Percentiles rank a stretch among this genome's conserved stretches.
Evolutionary conservation across 2,888 invertebrate species (phyloP).

Genomic region (Tillus elongatus): DNA sequence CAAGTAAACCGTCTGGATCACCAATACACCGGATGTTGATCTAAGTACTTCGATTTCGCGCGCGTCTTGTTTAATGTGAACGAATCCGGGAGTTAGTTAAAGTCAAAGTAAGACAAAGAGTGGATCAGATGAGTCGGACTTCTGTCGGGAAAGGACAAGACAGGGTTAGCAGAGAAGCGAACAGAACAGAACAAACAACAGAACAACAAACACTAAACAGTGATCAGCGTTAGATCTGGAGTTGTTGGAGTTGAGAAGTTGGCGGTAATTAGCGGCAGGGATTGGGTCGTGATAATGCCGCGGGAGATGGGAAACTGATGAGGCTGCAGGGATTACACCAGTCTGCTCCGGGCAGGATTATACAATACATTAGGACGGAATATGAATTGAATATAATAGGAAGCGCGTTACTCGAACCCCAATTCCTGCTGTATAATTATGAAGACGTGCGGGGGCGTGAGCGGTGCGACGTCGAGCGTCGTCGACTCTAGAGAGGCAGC

Average conservation of each 20-base stretch:
- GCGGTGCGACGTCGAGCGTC: too few species aligned
- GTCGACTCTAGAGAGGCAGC: too few species aligned
- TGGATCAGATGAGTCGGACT: not conserved
- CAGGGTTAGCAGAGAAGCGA: too few species aligned
- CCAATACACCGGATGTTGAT: not conserved
- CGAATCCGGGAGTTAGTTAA: too few species aligned
- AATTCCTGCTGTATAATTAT: too few species aligned
- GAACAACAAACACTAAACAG: slow-evolving; percentile 38
- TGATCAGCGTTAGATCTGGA: slow-evolving; percentile 26
- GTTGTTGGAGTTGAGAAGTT: slow-evolving; percentile 33
- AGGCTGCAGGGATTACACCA: slow-evolving; percentile 36
- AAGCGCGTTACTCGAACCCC: too few species aligned
- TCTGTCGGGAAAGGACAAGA: too few species aligned
- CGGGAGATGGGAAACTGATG: slow-evolving; percentile 39
- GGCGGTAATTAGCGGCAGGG: slow-evolving; percentile 38
- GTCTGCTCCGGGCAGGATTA: slow-evolving; percentile 33
- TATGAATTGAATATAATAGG: too few species aligned
- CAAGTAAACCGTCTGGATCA: not conserved
- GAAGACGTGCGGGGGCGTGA: too few species aligned
- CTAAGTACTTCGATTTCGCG: slow-evolving; percentile 1
- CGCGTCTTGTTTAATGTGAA: not conserved
- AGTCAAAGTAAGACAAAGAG: not conserved
- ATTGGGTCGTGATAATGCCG: slow-evolving; percentile 37
- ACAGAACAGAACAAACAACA: slow-evolving; percentile 33
- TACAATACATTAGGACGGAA: too few species aligned